Evolutionary conservation across 2,888 invertebrate species (phyloP).

Genomic region (Sericinus montela): DNA sequence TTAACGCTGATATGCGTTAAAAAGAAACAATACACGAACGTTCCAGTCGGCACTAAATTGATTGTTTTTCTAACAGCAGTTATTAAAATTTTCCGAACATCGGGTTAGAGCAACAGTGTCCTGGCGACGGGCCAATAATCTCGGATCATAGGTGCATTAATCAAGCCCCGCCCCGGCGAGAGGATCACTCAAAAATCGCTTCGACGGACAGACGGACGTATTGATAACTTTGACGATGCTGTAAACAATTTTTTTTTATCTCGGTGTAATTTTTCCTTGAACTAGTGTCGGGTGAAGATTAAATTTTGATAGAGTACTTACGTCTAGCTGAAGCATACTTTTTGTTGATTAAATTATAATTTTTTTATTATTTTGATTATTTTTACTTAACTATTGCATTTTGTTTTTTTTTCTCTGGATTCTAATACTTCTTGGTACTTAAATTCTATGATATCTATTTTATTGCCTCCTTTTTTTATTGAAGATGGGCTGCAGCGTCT

Average conservation of each 20-base stretch:
- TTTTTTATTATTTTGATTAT: neutral
- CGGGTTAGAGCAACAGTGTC: conserved; percentile 35
- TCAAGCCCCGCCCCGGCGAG: conserved; percentile 34
- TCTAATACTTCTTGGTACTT: too few relatives aligned
- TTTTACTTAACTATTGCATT: neutral
- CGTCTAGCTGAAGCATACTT: neutral
- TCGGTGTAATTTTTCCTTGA: conserved; percentile 14
- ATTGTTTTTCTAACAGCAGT: conserved; percentile 43
- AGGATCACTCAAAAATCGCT: conserved; percentile 58
- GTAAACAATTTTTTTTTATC: conserved; percentile 49
- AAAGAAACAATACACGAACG: conserved; percentile 10
- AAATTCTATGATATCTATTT: too few relatives aligned
- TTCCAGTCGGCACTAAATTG: conserved; percentile 20
- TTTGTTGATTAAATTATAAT: too few relatives aligned
- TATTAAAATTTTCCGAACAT: conserved; percentile 39
- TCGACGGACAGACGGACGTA: conserved; percentile 40
- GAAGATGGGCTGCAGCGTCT: too few relatives aligned
- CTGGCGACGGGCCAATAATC: conserved; percentile 33
- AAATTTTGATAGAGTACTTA: neutral
- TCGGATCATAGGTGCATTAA: conserved; percentile 33
- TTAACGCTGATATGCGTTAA: conserved; percentile 9
- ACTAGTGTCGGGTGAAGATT: neutral
- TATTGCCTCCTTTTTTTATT: too few relatives aligned
- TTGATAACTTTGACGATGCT: conserved; percentile 52
- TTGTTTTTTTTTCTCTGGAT: too few relatives aligned